Evolutionary conservation across 2,888 invertebrate genomes (phyloP), one percentile per base, ranked within the genome.

Genomic region (Melinaea menophilus): DNA sequence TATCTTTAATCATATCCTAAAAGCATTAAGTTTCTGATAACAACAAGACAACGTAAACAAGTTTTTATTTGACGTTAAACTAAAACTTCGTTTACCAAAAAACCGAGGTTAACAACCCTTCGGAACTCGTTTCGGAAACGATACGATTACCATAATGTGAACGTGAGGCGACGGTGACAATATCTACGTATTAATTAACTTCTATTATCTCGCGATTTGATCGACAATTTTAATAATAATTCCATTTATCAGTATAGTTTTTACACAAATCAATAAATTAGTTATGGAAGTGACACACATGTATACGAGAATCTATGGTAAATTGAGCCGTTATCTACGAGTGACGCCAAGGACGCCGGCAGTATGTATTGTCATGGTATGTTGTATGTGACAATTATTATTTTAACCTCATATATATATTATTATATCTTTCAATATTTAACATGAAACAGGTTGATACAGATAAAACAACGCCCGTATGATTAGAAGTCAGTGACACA

Each of bases 401-500:
- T 45, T 56, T 35, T 22, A 56, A 11, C 9, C 35, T 13, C 56
- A 12, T 35, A 56, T 7, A 34, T 4, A n/a, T 31, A 45, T 13
- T 22, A 22, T 22, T 22, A 22, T 22, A 22, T 22, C 22, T 22
- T 22, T 22, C 22, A 22, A 22, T 22, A 22, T 22, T 22, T 22
- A 22, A 22, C 22, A 22, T 22, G 22, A 22, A 22, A 22, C 22
- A 22, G 22, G 22, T 22, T 22, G 22, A 22, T 22, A 22, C n/a
- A n/a, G n/a, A n/a, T n/a, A n/a, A n/a, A 74, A 72, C 72, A 73
- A 73, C 68, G 63, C 75, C 74, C 73, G 75, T 73, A 75, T 74
- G 68, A 74, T 73, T 54, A 72, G 69, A 58, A 71, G 72, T 73
- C 72, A 69, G 67, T 61, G 73, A 69, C 62, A 67, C 56, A 2